These are phyloP conservation scores for Pandemis cinnamomeana DNA, from an alignment of 2,888 invertebrate genomes.

Conservation along the genomic window DNA sequence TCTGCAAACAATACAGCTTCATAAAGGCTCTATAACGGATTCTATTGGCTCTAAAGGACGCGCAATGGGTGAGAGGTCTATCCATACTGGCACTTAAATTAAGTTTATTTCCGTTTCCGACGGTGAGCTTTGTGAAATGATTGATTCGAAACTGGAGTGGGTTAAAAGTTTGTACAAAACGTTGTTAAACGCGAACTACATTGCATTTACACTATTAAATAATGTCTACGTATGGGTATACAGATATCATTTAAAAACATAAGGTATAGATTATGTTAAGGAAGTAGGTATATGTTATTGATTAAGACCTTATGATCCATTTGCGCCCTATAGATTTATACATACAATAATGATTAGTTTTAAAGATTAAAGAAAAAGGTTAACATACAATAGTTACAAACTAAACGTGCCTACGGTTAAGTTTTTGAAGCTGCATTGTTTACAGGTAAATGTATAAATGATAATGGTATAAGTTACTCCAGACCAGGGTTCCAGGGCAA, in stretches of 20 bases:
- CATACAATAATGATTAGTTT: background rate
- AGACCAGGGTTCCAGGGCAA: no score
- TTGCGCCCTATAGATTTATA: background rate
- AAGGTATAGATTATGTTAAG: no score
- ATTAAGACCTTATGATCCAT: background rate
- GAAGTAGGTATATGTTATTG: no score
- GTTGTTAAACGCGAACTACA: background rate
- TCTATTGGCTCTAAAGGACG: conserved; percentile 21
- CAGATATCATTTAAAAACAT: background rate
- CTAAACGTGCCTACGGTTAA: conserved; percentile 35
- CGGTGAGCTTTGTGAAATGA: no score
- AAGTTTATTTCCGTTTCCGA: background rate
- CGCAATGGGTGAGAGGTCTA: background rate
- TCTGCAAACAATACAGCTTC: conserved; percentile 82
- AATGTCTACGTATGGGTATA: no score
- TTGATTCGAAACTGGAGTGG: no score
- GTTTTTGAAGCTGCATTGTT: conserved; percentile 75
- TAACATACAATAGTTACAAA: background rate
- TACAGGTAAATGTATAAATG: conserved; percentile 43
- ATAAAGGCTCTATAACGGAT: conserved; percentile 52
- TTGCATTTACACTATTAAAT: background rate
- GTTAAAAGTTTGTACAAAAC: no score
- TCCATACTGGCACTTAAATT: background rate
- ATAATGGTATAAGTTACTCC: background rate
- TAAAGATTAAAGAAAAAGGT: background rate